phyloP scores from a whole-genome alignment of 2,888 invertebrate species.

The Proisotoma minuta region DNA sequence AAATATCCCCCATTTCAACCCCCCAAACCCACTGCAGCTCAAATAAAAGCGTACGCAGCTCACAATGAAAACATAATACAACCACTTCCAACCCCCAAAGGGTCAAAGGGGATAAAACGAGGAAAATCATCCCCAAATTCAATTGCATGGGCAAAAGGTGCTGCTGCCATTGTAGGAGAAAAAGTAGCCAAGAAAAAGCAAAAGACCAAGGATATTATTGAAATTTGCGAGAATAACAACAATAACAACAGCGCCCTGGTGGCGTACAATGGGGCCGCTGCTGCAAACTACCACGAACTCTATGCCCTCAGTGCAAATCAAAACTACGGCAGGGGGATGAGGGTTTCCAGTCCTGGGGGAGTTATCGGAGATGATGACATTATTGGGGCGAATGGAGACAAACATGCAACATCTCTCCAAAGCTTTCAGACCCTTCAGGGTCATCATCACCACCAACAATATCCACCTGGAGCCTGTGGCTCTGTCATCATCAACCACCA shows the following conservation, averaged over 20 bases:
- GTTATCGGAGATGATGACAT: neutral
- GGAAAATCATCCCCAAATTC: neutral
- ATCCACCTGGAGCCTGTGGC: neutral
- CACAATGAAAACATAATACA: neutral
- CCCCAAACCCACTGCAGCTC: neutral
- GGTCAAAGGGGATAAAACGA: neutral
- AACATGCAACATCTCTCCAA: neutral
- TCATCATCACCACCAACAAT: constrained; percentile 14
- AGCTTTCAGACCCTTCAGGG: neutral
- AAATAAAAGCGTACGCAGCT: neutral
- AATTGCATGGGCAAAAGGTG: neutral
- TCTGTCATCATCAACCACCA: constrained; percentile 4
- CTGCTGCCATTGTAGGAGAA: neutral
- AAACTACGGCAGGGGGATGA: neutral
- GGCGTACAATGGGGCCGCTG: neutral
- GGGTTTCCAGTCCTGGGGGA: neutral
- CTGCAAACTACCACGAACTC: neutral
- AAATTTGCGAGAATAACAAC: too few relatives aligned
- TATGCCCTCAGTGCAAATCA: too few relatives aligned
- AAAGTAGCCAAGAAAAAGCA: neutral
- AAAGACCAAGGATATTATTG: too few relatives aligned
- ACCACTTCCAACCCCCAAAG: neutral
- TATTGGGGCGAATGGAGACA: neutral
- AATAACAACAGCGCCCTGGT: neutral
- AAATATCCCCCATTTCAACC: neutral